Percentiles rank a stretch among this genome's conserved stretches.
Evolutionary conservation across 2,888 invertebrate genomes (phyloP).

Genomic region (Abrostola triplasia): DNA sequence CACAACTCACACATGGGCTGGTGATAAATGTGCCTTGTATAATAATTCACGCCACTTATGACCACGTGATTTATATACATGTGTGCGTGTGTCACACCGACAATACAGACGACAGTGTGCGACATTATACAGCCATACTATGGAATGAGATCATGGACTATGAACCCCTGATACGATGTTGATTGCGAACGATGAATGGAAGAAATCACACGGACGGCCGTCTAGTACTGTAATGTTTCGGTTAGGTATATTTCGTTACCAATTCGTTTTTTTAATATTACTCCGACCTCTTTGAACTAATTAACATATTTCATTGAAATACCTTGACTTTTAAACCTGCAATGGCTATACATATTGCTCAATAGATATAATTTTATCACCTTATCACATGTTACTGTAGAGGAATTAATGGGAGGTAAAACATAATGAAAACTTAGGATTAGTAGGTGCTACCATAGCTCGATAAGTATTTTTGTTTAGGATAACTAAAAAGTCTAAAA

Average conservation of each 20-base stretch:
- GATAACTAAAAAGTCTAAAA: too few species aligned
- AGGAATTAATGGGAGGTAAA: too few species aligned
- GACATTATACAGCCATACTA: conserved; percentile 37
- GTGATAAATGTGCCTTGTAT: conserved; percentile 41
- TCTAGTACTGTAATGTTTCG: conserved; percentile 12
- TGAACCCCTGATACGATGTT: conserved; percentile 58
- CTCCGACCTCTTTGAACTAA: neutral
- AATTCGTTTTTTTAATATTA: neutral
- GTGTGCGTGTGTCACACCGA: conserved; percentile 25
- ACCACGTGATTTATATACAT: conserved; percentile 41
- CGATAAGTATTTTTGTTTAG: conserved; percentile 1
- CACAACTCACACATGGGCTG: conserved; percentile 27
- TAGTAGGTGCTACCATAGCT: too few species aligned
- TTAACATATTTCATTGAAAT: too few species aligned
- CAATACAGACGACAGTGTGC: neutral
- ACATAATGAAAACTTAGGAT: too few species aligned
- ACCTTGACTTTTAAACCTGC: too few species aligned
- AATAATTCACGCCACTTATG: conserved; percentile 47
- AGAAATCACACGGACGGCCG: conserved; percentile 24
- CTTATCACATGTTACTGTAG: too few species aligned
- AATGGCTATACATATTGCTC: too few species aligned
- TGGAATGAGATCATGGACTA: conserved; percentile 64
- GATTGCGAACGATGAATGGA: conserved; percentile 51
- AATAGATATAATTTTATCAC: too few species aligned
- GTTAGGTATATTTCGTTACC: conserved; percentile 8